Base-by-base conservation (phyloP, 2,797 vertebrate species). In the Phyllotis vaccarum region DNA sequence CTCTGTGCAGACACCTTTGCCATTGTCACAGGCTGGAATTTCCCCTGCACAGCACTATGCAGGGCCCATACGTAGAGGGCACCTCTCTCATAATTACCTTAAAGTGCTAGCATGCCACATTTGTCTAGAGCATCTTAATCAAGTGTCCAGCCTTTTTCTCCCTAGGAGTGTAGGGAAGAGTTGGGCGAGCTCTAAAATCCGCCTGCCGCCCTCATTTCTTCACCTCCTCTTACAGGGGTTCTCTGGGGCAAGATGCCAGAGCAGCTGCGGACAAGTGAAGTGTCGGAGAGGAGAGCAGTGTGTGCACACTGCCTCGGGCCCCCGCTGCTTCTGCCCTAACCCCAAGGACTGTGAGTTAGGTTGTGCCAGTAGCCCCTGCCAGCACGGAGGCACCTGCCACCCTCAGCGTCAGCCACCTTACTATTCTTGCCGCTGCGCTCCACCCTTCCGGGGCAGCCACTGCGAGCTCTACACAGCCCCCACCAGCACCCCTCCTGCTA, bases 271-370 rank as follows among this genome's bases (percentile, higher is more conserved):
- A 31, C 98, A 98, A 85, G 98, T 99, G 66, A 99, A 96, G 66
- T 99, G 99, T 96, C 98, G 98, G 97, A 99, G 99, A 8, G 99
- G 99, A 0, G 99, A 99, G 60, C 98, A 90, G 29, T 99, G 99
- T 91, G 97, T 99, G 87, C 98, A 98, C 94, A 97, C 98, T 0
- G 78, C 97, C 1, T 97, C 90, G 0, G 99, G 99, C 12, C 98
- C 97, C 2, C 98, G 98, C 89, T 99, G 99, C 97, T 98, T 97
- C 90, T 99, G 99, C 95, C 98, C 86, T 62, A 86, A 83, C 1
- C 99, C 99, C 87, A 99, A 99, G 96, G 98, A 96, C 12, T 99
- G 99, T 6, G 86, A 97, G 0, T 97, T 90, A 1, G 98, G 97
- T 68, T 99, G 99, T 96, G 95, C 96, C 40, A 98, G 98, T 72